Base-by-base conservation (phyloP, 2,113 vertebrate species). In the Pelecanus crispus region DNA sequence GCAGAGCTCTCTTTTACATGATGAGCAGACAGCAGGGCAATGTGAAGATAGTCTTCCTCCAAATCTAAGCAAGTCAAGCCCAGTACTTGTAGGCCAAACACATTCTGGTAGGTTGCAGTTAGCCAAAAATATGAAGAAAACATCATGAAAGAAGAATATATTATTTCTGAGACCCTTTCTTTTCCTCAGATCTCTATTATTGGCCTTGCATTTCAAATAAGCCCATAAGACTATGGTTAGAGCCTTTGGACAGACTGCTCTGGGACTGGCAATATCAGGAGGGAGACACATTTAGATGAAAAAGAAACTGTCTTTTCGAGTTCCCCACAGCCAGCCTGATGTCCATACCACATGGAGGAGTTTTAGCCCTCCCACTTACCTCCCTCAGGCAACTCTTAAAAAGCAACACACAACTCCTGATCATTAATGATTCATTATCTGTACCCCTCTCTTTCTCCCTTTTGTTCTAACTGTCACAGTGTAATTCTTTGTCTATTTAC, bases 341-440 rank as follows among this genome's bases (percentile, higher is more conserved):
- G 49, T 42, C 72, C 52, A 11, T 22, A 81, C 31, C 58, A 91
- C 86, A 9, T 1, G 52, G 73, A 71, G 71, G 73, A 67, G 73
- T 62, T 49, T n/a, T 79, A 68, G 78, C 47, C 52, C 56, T 91
- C 74, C 87, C 77, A 18, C 36, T 53, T 71, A 49, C 32, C 58
- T 94, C 91, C 91, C 91, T 87, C 42, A 15, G 80, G 73, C 90
- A 45, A 36, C 50, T 58, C 67, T 22, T 42, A 18, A 83, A 56
- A 56, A 89, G 79, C 82, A 86, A 75, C 80, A 8, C 36, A 55
- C n/a, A 90, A 67, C 82, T 88, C 56, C 40, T 22, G 87, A 71
- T 66, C 92, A 97, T 97, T 93, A 97, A 96, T 66, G 95, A 96
- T 97, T 96, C 95, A 96, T 96, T 96, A 94, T 95, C 85, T 70